Evolutionary conservation across 2,113 vertebrate species (phyloP), one percentile per base, ranked within the genome.

Genomic region (Hystrix cristata): DNA sequence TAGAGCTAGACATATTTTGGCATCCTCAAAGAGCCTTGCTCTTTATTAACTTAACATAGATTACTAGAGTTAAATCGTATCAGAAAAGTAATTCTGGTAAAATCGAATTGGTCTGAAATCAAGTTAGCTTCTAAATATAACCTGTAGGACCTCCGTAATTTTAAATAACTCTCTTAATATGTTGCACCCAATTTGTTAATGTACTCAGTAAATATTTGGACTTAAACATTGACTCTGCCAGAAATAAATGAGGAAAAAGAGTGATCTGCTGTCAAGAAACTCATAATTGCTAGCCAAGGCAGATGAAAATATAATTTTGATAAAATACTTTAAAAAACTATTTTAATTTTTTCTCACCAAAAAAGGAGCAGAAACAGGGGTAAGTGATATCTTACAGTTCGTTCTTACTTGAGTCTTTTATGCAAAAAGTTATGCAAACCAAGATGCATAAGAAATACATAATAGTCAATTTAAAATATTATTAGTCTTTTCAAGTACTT

Each of bases 201-300:
- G 82, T 86, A 88, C 7, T 87, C 46, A 91, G 67, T 62, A 97
- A 94, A 89, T 93, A 93, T 89, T 97, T 95, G 76, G 38, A 69
- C 55, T 85, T 60, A 67, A 89, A 83, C 10, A 87, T 10, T 86
- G 14, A 46, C 51, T 93, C 80, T 89, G 1, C 34, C 34, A 78
- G 79, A 92, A 90, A 83, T 59, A 8, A 92, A 80, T 53, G 19
- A 87, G 16, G 21, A 53, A 88, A 57, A 51, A 88, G 46, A 67
- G 60, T 71, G 13, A 62, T 95, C 27, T 90, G 57, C 27, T 82
- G 31, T 64, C 31, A 93, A 89, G n/a, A 12, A 96, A 87, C 53
- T 64, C 84, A 53, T 51, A 91, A 84, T 57, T 78, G 53, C 25
- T 94, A 81, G 16, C 6, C 15, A 53, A 97, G 38, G 76, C 15